Evolutionary conservation across 2,797 vertebrate genomes (phyloP).

Genomic region (Florisuga fusca): DNA sequence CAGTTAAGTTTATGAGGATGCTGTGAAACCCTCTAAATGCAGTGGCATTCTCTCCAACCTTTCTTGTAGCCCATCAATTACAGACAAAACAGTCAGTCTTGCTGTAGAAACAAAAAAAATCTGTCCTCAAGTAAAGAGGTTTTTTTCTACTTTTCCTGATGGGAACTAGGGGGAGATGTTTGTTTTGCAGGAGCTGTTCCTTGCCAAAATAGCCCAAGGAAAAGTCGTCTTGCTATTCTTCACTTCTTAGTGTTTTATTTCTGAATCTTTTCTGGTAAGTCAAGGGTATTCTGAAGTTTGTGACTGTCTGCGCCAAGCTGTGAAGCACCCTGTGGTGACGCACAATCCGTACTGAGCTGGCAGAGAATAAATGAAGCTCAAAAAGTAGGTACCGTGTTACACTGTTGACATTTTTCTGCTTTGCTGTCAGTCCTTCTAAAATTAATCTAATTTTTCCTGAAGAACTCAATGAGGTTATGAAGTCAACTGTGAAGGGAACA

Average conservation of each 20-base stretch:
- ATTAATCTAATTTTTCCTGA: background rate
- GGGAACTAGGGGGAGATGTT: background rate
- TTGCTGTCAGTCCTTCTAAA: background rate
- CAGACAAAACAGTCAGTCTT: conserved; percentile 40
- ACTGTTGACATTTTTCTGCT: background rate
- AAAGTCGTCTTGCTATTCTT: background rate
- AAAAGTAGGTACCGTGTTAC: background rate
- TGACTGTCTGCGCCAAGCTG: background rate
- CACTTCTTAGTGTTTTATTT: background rate
- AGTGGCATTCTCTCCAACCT: conserved; percentile 53
- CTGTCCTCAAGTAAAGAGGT: background rate
- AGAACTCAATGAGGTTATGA: background rate
- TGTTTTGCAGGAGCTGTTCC: conserved; percentile 10
- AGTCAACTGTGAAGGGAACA: background rate
- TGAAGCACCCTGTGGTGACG: background rate
- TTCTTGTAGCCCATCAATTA: conserved; percentile 65
- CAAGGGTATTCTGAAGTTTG: background rate
- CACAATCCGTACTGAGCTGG: background rate
- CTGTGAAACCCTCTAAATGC: conserved; percentile 30
- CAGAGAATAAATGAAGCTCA: background rate
- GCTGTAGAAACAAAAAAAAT: background rate
- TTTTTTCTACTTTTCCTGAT: background rate
- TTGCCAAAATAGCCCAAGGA: background rate
- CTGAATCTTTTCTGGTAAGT: background rate
- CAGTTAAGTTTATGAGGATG: conserved; percentile 66